Evolutionary conservation across 2,797 vertebrate genomes (phyloP), one percentile per base, ranked within the genome.

Genomic region (Mormyrops boulengeri): DNA sequence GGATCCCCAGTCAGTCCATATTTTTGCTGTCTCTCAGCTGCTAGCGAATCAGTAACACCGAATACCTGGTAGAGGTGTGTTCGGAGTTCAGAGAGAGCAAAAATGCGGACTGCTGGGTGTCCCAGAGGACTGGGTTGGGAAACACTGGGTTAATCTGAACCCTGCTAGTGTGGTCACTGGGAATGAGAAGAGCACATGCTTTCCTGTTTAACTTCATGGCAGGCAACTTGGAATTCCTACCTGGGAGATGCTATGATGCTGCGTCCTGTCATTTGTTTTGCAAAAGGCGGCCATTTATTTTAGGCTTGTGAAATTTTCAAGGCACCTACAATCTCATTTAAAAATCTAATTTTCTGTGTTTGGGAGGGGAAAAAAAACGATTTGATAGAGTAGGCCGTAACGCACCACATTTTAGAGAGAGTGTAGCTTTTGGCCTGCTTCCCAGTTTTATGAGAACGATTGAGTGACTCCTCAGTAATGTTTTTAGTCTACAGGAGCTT

Each of bases 381-480:
- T 57, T 87, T 87, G 53, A 34, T 60, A 12, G 85, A 57, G 34
- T 87, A 41, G 52, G 26, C 26, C 26, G 3, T 86, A 47, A 52
- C 3, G 47, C 17, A 30, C 47, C 2, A 47, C 82, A 22, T 85
- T 52, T 55, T 14, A 52, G 11, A 38, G 52, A 41, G 85, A 49
- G 49, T 85, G 3, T 47, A 52, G 82, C 52, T 87, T n/a, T 26
- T 60, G 22, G 53, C 85, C 52, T 9, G 50, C 9, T 38, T 87
- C 85, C 85, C 85, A 60, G 53, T 55, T 87, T 60, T 38, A 87
- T 38, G 85, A 44, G 34, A 87, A 87, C 53, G 17, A 87, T 60
- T 60, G 22, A 87, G 85, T 26, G 12, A n/a, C 52, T 87, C 82
- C 49, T 38, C 85, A 44, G 85, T 41, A 87, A 60, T 60, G 34